Percentiles rank a stretch among this genome's conserved stretches.
Conservation (phyloP, 2,797 vertebrate species). For the Brachyrhaphis roseni region DNA sequence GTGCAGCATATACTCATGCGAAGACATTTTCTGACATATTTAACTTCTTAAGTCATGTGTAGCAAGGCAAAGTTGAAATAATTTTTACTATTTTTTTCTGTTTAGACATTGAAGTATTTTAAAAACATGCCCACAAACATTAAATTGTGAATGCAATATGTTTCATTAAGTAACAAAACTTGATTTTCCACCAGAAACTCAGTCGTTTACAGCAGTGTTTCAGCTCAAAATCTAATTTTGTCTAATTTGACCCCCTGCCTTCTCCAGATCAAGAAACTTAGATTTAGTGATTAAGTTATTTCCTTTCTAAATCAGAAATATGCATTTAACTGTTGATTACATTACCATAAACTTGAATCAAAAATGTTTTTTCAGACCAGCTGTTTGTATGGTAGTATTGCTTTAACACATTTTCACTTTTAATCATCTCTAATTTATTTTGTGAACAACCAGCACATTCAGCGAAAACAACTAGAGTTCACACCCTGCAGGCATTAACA, state of each 20-base stretch:
- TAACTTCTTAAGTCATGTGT: neutral
- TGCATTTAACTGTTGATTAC: neutral
- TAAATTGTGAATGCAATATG: neutral
- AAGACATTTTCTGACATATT: neutral
- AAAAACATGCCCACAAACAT: neutral
- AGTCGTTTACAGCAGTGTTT: neutral
- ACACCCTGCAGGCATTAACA: neutral
- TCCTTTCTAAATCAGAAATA: neutral
- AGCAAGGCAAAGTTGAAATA: neutral
- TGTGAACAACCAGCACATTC: neutral
- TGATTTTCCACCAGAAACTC: neutral
- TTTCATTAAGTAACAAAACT: neutral
- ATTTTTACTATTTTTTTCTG: neutral
- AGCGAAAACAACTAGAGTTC: neutral
- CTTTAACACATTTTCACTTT: neutral
- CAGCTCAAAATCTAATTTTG: neutral
- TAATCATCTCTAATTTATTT: neutral
- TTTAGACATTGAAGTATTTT: neutral
- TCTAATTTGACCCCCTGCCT: neutral
- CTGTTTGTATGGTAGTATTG: neutral
- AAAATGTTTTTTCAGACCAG: neutral
- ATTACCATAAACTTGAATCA: neutral
- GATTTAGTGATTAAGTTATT: neutral
- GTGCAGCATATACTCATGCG: neutral
- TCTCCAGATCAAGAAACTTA: neutral